phyloP scores from a whole-genome alignment of 2,888 invertebrate genomes.

The Caenorhabditis drosophilae region DNA sequence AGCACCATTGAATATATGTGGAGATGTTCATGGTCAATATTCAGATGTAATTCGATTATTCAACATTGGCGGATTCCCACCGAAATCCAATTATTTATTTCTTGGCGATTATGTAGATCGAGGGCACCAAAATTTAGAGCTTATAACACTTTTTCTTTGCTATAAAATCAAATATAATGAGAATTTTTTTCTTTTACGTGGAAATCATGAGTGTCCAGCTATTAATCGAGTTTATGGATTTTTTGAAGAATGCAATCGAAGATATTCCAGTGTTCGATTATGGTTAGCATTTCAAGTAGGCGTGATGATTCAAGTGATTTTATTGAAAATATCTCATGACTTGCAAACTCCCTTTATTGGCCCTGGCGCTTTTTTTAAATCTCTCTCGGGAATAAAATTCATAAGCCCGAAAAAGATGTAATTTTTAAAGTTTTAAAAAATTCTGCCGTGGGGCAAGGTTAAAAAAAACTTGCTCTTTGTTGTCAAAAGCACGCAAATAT shows the following conservation, averaged over 20 bases:
- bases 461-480: too few species aligned
- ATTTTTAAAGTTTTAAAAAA: too few species aligned
- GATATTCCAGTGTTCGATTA: slow-evolving; percentile 50
- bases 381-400: too few species aligned
- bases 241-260: slow-evolving; percentile 55
- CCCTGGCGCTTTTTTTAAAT: too few species aligned
- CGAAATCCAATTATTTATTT: slow-evolving; percentile 55
- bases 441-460: too few species aligned
- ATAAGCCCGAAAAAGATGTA: too few species aligned
- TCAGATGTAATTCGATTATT: slow-evolving; percentile 56
- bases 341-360: too few species aligned
- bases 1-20: slow-evolving; percentile 58
- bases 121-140: slow-evolving; percentile 56
- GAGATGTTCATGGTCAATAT: slow-evolving; percentile 62
- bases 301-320: too few species aligned
- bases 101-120: slow-evolving; percentile 62
- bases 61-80: slow-evolving; percentile 54
- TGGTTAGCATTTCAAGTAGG: slow-evolving; percentile 55
- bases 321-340: too few species aligned
- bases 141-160: slow-evolving; percentile 52
- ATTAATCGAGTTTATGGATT: slow-evolving; percentile 62
- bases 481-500: too few species aligned
- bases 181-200: slow-evolving; percentile 54
- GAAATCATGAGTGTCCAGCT: slow-evolving; percentile 54
- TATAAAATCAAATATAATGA: slow-evolving; percentile 52